phyloP scores from a whole-genome alignment of 2,888 invertebrate species.

The Iselma pallidipennis region DNA sequence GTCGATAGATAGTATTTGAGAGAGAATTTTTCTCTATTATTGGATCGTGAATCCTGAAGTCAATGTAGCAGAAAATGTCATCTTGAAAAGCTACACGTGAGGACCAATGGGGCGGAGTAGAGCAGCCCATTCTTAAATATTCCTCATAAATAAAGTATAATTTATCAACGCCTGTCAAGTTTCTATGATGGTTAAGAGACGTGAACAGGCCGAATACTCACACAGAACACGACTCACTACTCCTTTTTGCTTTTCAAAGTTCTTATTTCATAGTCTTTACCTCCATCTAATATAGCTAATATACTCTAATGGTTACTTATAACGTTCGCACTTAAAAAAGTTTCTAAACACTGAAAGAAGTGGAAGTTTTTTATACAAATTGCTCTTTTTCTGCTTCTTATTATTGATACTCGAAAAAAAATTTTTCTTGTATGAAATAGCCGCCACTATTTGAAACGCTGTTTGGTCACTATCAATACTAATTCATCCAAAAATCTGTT shows the following conservation, averaged over 20 bases:
- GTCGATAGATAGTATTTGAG: constrained; percentile 17
- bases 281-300: too few relatives aligned
- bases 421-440: too few relatives aligned
- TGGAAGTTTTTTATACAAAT: too few relatives aligned
- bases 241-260: neutral
- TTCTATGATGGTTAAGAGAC: neutral
- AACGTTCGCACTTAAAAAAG: too few relatives aligned
- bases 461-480: neutral
- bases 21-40: constrained; percentile 21
- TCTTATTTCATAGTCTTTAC: neutral
- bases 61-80: constrained; percentile 27
- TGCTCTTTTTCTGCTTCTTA: too few relatives aligned
- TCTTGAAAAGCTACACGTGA: constrained; percentile 22
- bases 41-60: constrained; percentile 21
- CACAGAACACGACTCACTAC: neutral
- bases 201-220: neutral
- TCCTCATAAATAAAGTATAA: constrained; percentile 21
- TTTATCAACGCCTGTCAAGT: constrained; percentile 26
- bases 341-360: too few relatives aligned
- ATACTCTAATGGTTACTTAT: too few relatives aligned
- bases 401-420: too few relatives aligned
- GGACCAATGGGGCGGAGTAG: constrained; percentile 22
- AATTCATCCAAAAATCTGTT: neutral
- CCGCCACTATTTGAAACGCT: neutral
- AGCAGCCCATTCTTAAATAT: constrained; percentile 20